Evolutionary conservation across 2,113 vertebrate species (phyloP), one percentile per base, ranked within the genome.

Genomic region (Trogon surrucura): DNA sequence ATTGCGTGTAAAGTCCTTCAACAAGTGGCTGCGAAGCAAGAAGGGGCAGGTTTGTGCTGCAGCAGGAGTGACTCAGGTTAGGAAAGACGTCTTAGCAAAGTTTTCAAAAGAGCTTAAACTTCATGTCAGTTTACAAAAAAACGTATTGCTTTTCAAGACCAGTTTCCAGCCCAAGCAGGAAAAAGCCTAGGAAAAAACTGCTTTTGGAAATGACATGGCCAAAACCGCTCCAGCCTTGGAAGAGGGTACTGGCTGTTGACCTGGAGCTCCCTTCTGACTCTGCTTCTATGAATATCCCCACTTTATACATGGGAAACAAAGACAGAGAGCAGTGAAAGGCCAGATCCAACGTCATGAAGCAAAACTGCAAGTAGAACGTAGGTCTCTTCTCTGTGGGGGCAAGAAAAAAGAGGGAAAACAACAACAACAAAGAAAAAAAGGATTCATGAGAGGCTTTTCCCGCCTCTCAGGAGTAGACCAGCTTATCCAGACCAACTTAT

Each of bases 231-330:
- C 77, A 1, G 6, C 15, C 36, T 60, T 53, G 64, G 91, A 57
- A 86, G 72, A 85, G 67, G 67, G 45, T 34, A 8, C 79, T 75
- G 85, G 85, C 6, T 14, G 32, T 4, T 82, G 86, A 80, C 80
- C 93, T 73, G 72, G 94, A 92, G 95, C 5, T 85, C 75, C 72
- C 80, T 65, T 47, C 88, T 88, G 94, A 51, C 91, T 66, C 85
- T 67, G 93, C 71, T 90, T 18, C 81, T 32, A 84, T 66, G 82
- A 88, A 86, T 74, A 88, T 93, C 67, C 80, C 67, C 83, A 5
- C 71, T 80, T 83, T 36, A 38, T n/a, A 80, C 94, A 15, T 80
- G 92, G 88, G 91, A 95, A 93, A 91, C 0, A 0, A 70, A 69
- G 88, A 10, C 64, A 74, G 67, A 25, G 91, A 85, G 92, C 85